Percentiles rank a stretch among this genome's conserved stretches.
Evolutionary conservation across 2,797 vertebrate species (phyloP).

Genomic region (Moxostoma hubbsi): DNA sequence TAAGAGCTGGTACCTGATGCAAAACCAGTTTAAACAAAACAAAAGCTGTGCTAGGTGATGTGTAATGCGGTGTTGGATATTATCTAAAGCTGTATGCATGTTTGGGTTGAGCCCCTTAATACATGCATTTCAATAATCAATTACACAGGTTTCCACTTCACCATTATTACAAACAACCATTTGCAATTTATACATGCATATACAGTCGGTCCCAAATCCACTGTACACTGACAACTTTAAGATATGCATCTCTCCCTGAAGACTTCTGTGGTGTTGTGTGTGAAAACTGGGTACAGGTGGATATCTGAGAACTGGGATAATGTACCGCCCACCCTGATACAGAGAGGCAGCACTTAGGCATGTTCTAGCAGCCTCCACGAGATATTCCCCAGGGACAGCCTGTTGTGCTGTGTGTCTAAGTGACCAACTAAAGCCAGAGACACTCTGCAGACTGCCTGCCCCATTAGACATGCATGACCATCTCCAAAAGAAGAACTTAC

Average conservation of each 20-base stretch:
- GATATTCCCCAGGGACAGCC: conserved; percentile 19
- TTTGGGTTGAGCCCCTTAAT: not conserved
- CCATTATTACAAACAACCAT: conserved; percentile 10
- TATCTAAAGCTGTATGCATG: not conserved
- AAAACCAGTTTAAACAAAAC: too few relatives aligned
- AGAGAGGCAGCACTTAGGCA: conserved; percentile 43
- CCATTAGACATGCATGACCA: conserved; percentile 54
- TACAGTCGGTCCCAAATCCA: not conserved
- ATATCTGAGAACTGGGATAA: not conserved
- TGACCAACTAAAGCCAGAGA: conserved; percentile 26
- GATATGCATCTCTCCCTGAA: not conserved
- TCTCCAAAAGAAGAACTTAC: conserved; percentile 39
- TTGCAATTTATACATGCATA: not conserved
- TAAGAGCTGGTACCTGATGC: too few relatives aligned
- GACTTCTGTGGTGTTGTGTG: not conserved
- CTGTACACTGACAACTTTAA: not conserved
- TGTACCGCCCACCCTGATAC: conserved; percentile 23
- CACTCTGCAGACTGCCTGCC: conserved; percentile 6
- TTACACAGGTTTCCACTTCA: not conserved
- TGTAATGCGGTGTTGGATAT: not conserved
- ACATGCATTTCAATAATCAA: not conserved
- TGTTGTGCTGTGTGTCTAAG: conserved; percentile 32
- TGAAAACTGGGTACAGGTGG: conserved; percentile 17
- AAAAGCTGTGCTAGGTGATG: too few relatives aligned
- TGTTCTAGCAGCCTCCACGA: conserved; percentile 19